Percentiles rank a stretch among this genome's conserved stretches.
Conservation (phyloP, 2,113 vertebrate species). For the Macrotus californicus region DNA sequence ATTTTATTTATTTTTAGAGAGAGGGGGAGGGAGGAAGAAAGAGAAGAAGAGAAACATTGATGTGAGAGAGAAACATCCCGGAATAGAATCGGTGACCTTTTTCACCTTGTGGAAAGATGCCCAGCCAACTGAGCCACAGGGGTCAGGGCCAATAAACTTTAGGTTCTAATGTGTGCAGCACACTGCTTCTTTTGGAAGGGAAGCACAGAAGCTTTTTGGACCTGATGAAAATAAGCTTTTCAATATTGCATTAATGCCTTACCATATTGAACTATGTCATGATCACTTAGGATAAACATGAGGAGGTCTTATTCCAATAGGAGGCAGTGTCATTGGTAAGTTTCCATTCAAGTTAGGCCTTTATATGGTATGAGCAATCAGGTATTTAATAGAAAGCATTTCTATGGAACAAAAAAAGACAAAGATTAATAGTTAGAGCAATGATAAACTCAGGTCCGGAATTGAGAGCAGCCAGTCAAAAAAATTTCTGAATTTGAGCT, state of each 20-base stretch:
- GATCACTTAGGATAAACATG: not conserved
- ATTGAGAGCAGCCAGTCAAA: not conserved
- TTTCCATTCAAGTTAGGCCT: not conserved
- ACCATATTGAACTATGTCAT: not conserved
- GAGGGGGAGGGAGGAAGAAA: not conserved
- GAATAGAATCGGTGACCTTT: no score
- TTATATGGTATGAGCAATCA: not conserved
- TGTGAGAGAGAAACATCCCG: not conserved
- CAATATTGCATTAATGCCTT: not conserved
- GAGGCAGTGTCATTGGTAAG: not conserved
- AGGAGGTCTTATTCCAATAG: not conserved
- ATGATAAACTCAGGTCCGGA: not conserved
- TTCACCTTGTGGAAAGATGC: no score
- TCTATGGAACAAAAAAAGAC: not conserved
- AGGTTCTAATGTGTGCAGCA: not conserved
- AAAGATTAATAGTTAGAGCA: not conserved
- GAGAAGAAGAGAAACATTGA: not conserved
- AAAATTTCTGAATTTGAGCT: not conserved
- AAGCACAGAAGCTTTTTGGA: not conserved
- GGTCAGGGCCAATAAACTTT: not conserved
- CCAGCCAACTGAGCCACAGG: no score
- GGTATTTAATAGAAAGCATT: not conserved
- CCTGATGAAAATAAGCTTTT: not conserved
- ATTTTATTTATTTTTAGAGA: not conserved
- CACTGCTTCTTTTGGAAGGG: not conserved